These are phyloP conservation scores for Amorpha juglandis DNA, from an alignment of 2,888 invertebrate species.

Conservation along the genomic window DNA sequence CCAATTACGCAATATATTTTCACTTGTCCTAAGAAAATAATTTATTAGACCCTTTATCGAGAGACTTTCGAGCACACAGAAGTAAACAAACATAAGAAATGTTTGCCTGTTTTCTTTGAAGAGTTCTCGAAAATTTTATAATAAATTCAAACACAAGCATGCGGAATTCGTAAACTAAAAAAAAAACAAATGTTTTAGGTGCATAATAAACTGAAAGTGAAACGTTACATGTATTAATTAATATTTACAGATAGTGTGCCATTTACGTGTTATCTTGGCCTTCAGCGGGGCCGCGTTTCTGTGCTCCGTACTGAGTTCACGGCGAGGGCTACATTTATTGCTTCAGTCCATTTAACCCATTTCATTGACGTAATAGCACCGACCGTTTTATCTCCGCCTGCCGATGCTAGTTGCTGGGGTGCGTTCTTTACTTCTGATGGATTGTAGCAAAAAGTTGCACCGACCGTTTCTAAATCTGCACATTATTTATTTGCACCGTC, in stretches of 20 bases:
- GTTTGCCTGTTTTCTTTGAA: neutral
- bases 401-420: constrained; percentile 41
- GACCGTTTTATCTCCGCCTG: constrained; percentile 52
- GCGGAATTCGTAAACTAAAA: neutral
- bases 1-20: neutral
- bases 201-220: constrained; percentile 40
- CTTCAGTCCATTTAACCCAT: constrained; percentile 74
- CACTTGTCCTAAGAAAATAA: neutral
- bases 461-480: constrained; percentile 35
- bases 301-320: constrained; percentile 63
- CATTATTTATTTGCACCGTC: constrained; percentile 33
- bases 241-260: constrained; percentile 45
- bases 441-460: constrained; percentile 32
- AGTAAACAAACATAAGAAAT: neutral
- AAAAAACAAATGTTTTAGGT: constrained; percentile 9
- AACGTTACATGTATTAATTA: constrained; percentile 45
- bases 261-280: constrained; percentile 48
- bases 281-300: constrained; percentile 58
- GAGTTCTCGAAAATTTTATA: neutral
- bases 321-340: constrained; percentile 77
- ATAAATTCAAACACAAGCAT: neutral
- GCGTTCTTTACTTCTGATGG: constrained; percentile 35
- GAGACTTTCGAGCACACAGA: neutral
- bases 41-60: constrained; percentile 16
- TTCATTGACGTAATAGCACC: constrained; percentile 71